A percentile compares a stretch with the other conserved stretches of the same genome.
Evolutionary conservation across 2,113 vertebrate genomes (phyloP).

Genomic region (Ranitomeya variabilis): DNA sequence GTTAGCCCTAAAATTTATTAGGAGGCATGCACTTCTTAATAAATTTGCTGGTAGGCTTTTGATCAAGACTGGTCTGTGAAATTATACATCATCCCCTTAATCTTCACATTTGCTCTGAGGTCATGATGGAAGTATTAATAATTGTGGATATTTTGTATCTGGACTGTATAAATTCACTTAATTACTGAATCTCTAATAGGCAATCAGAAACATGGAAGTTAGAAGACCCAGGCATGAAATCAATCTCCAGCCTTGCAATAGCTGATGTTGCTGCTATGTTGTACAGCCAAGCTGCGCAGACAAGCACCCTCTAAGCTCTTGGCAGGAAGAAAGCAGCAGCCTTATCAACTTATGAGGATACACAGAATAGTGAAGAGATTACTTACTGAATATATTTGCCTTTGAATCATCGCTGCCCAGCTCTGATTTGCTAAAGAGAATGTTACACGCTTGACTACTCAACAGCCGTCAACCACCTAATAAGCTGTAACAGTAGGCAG

Average conservation of each 20-base stretch:
- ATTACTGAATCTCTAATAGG: not conserved
- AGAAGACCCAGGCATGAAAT: not conserved
- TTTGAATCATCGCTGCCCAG: not conserved
- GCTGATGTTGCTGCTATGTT: not conserved
- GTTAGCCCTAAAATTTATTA: too few species aligned
- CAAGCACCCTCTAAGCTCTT: constrained; percentile 19
- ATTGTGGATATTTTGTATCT: not conserved
- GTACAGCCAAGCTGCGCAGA: not conserved
- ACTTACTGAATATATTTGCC: constrained; percentile 31
- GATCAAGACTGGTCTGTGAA: too few species aligned
- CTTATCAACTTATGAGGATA: not conserved
- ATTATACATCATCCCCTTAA: too few species aligned
- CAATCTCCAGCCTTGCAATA: not conserved
- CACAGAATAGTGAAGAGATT: constrained; percentile 13
- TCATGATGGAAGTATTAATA: not conserved
- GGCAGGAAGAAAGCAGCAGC: not conserved
- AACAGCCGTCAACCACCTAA: constrained; percentile 36
- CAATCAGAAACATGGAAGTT: not conserved
- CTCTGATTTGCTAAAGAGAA: constrained; percentile 2
- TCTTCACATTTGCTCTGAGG: too few species aligned
- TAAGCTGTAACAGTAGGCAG: constrained; percentile 39
- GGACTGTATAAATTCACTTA: not conserved
- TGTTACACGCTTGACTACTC: constrained; percentile 25
- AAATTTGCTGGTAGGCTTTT: too few species aligned
- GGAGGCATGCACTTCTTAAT: too few species aligned